Evolutionary conservation across 2,797 vertebrate genomes (phyloP), one percentile per base, ranked within the genome.

Genomic region (Paedocypris micromegethes): DNA sequence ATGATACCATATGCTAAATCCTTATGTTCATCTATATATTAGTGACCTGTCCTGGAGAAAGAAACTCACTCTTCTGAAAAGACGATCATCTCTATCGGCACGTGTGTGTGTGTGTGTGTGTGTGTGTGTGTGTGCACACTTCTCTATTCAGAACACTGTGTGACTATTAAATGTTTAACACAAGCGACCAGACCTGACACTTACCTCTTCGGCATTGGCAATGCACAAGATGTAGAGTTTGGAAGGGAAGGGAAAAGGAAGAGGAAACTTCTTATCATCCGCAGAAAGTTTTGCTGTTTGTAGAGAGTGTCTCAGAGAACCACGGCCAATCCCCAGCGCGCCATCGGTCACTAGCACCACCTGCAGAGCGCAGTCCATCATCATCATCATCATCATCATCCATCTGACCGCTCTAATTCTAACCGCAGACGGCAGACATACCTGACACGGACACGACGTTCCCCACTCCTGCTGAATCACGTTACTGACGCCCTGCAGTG

Each of bases 381-480:
- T 37, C 42, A 50, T 56, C 60, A 68, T 6, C 4, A 64, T 7
- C 45, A 41, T 7, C 45, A 72, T 50, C 5, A 5, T 38, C 7
- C 41, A 58, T 23, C 3, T 7, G 38, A n/a, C 4, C 46, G 8
- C 38, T 44, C 23, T 23, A 23, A 23, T 1, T 23, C 23, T 23
- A 23, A 23, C 23, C 23, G 23, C 23, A 23, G 23, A 23, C 23
- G 23, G 59, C 0, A 52, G 5, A 60, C 69, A 2, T 86, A 98
- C 96, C 97, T 98, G 97, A 82, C 95, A 98, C 52, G 96, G 95
- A 83, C 95, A 94, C 2, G 90, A 85, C 62, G 91, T 93, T 0
- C 97, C 97, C 96, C 96, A 99, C 72, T 98, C 97, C 80, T 98
- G 95, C 78, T 97, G 95, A 6, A 99, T 93, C 5, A 98, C 86